phyloP scores from a whole-genome alignment of 2,888 invertebrate species.

The Tiliacea aurago region DNA sequence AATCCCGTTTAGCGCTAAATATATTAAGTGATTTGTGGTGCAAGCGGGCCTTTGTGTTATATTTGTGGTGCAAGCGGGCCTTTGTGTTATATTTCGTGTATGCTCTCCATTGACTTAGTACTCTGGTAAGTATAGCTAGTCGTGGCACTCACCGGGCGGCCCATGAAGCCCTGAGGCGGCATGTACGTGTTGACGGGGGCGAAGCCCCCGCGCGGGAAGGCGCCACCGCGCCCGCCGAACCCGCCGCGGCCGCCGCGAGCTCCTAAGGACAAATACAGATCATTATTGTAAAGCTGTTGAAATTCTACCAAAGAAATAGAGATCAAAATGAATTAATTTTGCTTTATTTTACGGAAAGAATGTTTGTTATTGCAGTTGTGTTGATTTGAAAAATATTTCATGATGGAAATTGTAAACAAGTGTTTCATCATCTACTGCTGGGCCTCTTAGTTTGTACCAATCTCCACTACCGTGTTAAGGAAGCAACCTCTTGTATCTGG shows the following conservation, averaged over 20 bases:
- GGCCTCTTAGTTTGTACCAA: not conserved
- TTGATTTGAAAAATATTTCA: not conserved
- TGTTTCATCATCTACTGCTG: too few relatives aligned
- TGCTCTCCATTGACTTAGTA: conserved; percentile 14
- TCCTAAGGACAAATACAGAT: conserved; percentile 64
- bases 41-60: too few relatives aligned
- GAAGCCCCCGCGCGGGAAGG: conserved; percentile 87
- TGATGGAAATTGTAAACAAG: not conserved
- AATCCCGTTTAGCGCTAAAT: not conserved
- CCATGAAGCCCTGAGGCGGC: conserved; percentile 87
- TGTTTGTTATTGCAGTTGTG: too few relatives aligned
- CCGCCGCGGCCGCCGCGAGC: conserved; percentile 86
- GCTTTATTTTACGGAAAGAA: not conserved
- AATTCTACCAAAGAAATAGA: conserved; percentile 9
- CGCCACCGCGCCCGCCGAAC: conserved; percentile 83
- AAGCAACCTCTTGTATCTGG: not conserved
- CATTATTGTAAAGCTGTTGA: conserved; percentile 4
- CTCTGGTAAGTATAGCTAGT: conserved; percentile 7
- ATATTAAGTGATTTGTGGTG: too few relatives aligned
- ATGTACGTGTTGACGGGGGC: conserved; percentile 86
- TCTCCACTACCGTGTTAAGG: not conserved
- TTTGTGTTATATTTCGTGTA: not conserved
- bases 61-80: not conserved
- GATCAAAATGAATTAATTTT: not conserved
- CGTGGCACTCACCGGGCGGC: conserved; percentile 79